Evolutionary conservation across 2,888 invertebrate species (phyloP), one percentile per base, ranked within the genome.

Genomic region (Cosmopolites sordidus): DNA sequence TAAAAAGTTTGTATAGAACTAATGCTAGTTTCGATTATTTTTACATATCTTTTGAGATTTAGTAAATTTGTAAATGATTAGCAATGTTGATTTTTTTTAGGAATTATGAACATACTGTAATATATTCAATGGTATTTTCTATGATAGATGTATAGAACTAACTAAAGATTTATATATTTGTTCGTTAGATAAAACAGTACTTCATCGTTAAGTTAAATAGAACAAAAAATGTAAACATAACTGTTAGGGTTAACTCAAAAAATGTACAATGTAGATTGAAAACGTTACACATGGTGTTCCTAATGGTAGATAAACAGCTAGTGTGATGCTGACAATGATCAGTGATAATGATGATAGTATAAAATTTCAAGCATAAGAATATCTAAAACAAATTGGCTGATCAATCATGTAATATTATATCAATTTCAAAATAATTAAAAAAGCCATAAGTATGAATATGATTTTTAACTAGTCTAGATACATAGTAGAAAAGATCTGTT

Each of bases 31-130:
- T n/a, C 12, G 12, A 63, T 60, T 63, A 62, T 61, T 62, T 62
- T 63, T 63, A 63, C 60, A 62, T 61, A 64, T 62, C 64, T 59
- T 57, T 15, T 12, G 52, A 53, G 54, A 55, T 56, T 62, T 58
- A 58, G 48, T 30, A 18, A 52, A 61, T 62, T 61, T 60, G 59
- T 61, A 62, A 58, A 52, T 45, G 47, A 51, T 49, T 55, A 55
- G 47, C 33, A 54, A 54, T 47, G 48, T 33, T 22, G 22, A 22
- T 22, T 8, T 47, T 43, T 43, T 43, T 50, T 58, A 61, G 60
- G 59, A 62, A 61, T 58, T 62, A 59, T 60, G 46, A 48, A 46
- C 53, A 56, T 38, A 47, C 29, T 54, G 45, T 45, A 51, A 43
- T 16, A 22, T 33, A 18, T 12, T 33, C 30, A 49, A 37, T 33